Base-by-base conservation (phyloP, 2,888 invertebrate species). In the Charanyca ferruginea region DNA sequence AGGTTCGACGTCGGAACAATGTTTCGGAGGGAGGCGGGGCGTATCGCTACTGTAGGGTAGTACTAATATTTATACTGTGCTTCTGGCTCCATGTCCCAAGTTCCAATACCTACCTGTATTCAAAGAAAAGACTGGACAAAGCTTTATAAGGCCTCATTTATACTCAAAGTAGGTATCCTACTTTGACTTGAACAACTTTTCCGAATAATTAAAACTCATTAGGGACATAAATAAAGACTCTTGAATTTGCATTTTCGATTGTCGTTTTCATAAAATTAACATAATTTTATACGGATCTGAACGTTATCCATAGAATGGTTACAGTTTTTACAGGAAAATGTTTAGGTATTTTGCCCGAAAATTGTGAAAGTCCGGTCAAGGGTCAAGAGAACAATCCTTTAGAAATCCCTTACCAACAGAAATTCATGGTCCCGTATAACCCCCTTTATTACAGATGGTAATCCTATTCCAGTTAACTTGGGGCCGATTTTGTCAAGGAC, bases 401-500 rank as follows among this genome's bases (percentile, higher is more conserved):
- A 44, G 38, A 70, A 76, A 69, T 75, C 77, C 71, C 61, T 61
- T 57, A 45, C 48, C 2, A 16, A 22, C 41, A 44, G 42, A 32
- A 45, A 25, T 38, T 49, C n/a, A 22, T 38, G 22, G n/a, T 18
- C 9, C 44, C 61, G 3, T 47, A 57, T 52, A 69, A 74, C 45
- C 66, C 66, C n/a, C 18, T 35, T 47, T 57, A 42, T 44, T 68
- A 38, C 8, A 13, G 22, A 11, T n/a, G 28, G 54, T 51, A 42
- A 69, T 52, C 44, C 60, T 11, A 32, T 69, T 76, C 38, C 38
- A 42, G 60, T 42, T 69, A 69, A 41, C 2, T 25, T 45, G 32
- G 38, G 38, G 51, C 6, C 1, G 35, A 38, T 65, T 73, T 64
- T 9, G 2, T n/a, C 41, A 42, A 42, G 48, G 72, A 35, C 35